Percentiles rank a stretch among this genome's conserved stretches.
Evolutionary conservation across 2,797 vertebrate species (phyloP).

Genomic region (Pogoniulus pusillus): DNA sequence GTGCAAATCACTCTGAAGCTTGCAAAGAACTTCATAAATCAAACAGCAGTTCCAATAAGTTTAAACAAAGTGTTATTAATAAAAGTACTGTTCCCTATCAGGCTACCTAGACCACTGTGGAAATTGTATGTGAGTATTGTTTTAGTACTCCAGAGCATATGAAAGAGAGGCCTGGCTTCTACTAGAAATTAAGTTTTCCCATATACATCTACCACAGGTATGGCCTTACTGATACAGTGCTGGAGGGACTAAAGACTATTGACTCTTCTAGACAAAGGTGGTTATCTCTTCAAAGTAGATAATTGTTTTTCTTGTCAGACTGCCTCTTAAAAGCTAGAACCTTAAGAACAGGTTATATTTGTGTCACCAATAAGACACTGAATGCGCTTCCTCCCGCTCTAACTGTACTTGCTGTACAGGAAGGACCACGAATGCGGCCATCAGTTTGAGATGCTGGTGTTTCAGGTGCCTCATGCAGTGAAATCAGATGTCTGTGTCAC

Average conservation of each 20-base stretch:
- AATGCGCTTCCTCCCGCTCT: neutral
- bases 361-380: neutral
- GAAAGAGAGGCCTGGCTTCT: neutral
- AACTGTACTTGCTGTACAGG: neutral
- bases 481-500: neutral
- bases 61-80: constrained; percentile 22
- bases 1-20: constrained; percentile 5
- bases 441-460: neutral
- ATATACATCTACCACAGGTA: neutral
- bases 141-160: neutral
- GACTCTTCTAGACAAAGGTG: neutral
- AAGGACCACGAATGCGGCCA: too few relatives aligned
- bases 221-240: neutral
- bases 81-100: constrained; percentile 9
- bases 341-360: neutral
- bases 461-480: neutral
- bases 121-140: neutral
- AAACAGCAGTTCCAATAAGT: neutral
- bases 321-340: neutral
- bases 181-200: neutral
- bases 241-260: neutral
- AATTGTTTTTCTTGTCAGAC: neutral
- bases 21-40: constrained; percentile 24
- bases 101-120: neutral
- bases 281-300: neutral